Conservation (phyloP, 2,113 vertebrate genomes). For the Phaetusa simplex region DNA sequence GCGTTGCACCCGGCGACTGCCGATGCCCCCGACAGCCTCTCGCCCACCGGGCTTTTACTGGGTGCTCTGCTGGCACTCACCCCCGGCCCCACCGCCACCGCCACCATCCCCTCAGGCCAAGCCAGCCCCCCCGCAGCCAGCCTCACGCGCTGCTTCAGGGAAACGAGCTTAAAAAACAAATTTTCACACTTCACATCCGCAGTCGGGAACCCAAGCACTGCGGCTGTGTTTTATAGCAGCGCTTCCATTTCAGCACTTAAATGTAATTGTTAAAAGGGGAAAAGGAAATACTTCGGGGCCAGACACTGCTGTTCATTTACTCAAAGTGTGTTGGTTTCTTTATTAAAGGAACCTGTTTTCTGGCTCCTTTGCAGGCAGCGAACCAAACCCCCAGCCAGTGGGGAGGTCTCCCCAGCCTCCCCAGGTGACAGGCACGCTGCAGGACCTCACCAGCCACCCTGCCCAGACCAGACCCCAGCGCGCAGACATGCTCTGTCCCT, state of each 20-base stretch:
- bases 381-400: rapidly evolving
- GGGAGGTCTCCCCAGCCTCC: not conserved
- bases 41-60: too few relatives aligned
- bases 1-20: rapidly evolving
- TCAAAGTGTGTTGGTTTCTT: not conserved
- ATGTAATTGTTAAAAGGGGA: not conserved
- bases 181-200: not conserved
- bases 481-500: not conserved
- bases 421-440: rapidly evolving
- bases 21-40: not conserved
- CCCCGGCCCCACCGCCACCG: not conserved
- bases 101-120: not conserved
- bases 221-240: not conserved
- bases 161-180: not conserved
- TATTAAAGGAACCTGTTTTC: not conserved
- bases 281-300: not conserved
- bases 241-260: not conserved
- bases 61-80: not conserved
- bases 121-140: not conserved
- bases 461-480: rapidly evolving
- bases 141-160: not conserved
- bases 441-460: rapidly evolving
- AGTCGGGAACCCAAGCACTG: not conserved
- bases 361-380: not conserved
- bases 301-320: not conserved